Conservation (phyloP, 1,140 invertebrate genomes). For the Globodera rostochiensis region DNA sequence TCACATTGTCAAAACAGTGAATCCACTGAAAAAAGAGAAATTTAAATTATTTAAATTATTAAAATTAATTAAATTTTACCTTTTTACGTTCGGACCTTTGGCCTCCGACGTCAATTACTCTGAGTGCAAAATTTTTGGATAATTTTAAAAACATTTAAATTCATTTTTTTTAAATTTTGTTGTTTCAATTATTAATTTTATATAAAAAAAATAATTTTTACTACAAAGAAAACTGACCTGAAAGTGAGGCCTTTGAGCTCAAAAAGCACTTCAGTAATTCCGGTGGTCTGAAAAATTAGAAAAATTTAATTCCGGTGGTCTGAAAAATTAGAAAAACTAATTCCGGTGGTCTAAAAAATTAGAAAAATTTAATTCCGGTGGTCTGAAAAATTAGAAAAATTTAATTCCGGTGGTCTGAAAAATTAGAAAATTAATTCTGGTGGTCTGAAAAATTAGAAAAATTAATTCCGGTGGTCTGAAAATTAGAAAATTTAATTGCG, state of each 20-base stretch:
- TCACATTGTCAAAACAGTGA: constrained; percentile 70
- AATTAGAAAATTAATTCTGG: no score
- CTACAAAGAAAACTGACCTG: constrained; percentile 37
- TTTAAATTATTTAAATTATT: background rate
- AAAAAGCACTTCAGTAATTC: constrained; percentile 65
- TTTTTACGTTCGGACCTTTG: constrained; percentile 80
- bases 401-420: no score
- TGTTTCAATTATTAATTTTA: constrained; percentile 14
- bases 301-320: no score
- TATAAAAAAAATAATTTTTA: constrained; percentile 24
- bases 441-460: no score
- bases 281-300: constrained; percentile 51
- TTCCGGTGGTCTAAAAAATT: no score
- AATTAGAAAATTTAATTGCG: no score
- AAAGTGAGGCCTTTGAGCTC: constrained; percentile 64
- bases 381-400: no score
- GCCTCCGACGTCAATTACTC: constrained; percentile 71
- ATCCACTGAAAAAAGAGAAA: constrained; percentile 67
- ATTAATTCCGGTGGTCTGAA: no score
- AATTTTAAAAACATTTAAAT: constrained; percentile 23
- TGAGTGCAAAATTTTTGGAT: constrained; percentile 46
- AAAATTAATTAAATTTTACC: constrained; percentile 66
- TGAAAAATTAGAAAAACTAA: no score
- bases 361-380: no score
- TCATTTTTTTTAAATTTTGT: constrained; percentile 5